Percentiles rank a stretch among this genome's conserved stretches.
Conservation (phyloP, 35 echinoderm and acorn worm species). For the Heliocidaris tuberculata region DNA sequence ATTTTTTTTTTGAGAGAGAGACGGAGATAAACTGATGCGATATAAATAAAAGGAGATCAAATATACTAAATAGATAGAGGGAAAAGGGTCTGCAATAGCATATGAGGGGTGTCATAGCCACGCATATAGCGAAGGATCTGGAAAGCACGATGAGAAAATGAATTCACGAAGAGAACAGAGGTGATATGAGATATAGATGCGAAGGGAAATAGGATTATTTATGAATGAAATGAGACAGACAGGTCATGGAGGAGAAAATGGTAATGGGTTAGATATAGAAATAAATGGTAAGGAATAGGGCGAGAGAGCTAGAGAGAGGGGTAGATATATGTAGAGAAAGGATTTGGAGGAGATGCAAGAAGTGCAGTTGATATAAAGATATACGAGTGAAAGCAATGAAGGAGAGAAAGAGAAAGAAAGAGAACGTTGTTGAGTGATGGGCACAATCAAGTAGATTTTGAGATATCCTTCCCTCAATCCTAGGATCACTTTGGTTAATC, state of each 20-base stretch:
- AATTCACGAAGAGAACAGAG: background rate
- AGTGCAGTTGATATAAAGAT: background rate
- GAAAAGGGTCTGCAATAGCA: too few relatives aligned
- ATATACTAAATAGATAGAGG: too few relatives aligned
- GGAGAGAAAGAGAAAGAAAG: background rate
- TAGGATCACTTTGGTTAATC: conserved; percentile 10
- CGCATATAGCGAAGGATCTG: too few relatives aligned
- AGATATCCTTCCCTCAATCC: background rate
- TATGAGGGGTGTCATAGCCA: too few relatives aligned
- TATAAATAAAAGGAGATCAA: too few relatives aligned
- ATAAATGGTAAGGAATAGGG: too few relatives aligned
- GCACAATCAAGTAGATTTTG: background rate
- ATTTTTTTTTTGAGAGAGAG: too few relatives aligned
- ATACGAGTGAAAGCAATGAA: background rate
- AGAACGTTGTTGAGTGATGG: background rate
- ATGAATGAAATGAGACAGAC: too few relatives aligned
- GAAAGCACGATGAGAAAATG: too few relatives aligned
- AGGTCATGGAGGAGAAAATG: background rate
- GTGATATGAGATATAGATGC: background rate
- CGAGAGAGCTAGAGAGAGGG: background rate
- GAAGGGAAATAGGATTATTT: background rate
- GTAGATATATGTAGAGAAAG: background rate
- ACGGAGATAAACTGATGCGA: too few relatives aligned
- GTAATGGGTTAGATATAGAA: background rate
- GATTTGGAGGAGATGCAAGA: background rate